phyloP scores from a whole-genome alignment of 2,797 vertebrate genomes.

The Onychomys torridus region DNA sequence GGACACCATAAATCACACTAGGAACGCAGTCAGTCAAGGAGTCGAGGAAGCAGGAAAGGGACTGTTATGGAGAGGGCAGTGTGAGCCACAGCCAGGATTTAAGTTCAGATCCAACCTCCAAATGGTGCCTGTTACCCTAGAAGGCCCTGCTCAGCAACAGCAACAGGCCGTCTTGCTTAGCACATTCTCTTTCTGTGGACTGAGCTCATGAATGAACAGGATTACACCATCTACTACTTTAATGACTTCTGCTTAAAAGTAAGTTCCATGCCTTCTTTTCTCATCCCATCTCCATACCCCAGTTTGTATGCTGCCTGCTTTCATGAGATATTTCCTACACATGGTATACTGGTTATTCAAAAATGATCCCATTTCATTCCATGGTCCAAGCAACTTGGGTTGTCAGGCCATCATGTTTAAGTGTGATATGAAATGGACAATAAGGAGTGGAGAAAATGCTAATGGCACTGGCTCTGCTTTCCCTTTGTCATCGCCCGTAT shows the following conservation, averaged over 20 bases:
- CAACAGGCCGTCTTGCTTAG: background rate
- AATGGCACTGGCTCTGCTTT: background rate
- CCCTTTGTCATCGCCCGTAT: too few relatives aligned
- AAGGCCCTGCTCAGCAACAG: background rate
- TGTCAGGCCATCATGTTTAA: background rate
- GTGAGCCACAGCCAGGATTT: background rate
- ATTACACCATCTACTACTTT: background rate
- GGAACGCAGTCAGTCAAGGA: background rate
- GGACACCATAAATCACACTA: background rate
- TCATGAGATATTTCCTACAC: background rate
- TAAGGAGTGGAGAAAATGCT: background rate
- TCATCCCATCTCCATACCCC: background rate
- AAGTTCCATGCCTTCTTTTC: background rate
- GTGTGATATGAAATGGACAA: too few relatives aligned
- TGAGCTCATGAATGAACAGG: background rate
- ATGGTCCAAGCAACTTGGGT: background rate
- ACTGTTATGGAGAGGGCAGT: background rate
- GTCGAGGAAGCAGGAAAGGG: too few relatives aligned
- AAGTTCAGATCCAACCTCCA: background rate
- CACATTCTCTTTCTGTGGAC: background rate
- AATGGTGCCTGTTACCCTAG: too few relatives aligned
- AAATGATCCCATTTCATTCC: background rate
- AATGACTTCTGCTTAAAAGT: background rate
- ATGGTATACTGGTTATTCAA: background rate
- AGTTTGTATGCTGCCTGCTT: background rate